Base-by-base conservation (phyloP, 2,113 vertebrate species). In the Dolichallabes microphthalmus region DNA sequence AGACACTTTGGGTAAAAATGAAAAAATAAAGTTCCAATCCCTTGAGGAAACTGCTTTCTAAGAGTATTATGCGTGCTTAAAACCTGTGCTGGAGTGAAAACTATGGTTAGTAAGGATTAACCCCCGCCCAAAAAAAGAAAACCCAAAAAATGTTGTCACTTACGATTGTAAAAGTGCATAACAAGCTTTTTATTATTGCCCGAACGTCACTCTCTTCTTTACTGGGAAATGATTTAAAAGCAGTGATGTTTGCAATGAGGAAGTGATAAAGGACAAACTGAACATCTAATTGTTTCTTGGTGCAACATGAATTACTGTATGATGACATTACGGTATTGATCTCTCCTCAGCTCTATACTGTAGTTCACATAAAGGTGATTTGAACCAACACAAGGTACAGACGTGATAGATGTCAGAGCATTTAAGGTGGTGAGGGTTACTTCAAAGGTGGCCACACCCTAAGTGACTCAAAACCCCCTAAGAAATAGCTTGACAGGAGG, bases 391-490 rank as follows among this genome's bases (percentile, higher is more conserved):
- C 75, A 58, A 13, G 1, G 3, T 78, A 22, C 15, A 71, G 45
- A 75, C 52, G 75, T 77, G 20, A 57, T 13, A 32, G 17, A 57
- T 25, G 12, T 39, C 2, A 55, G 30, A 39, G 17, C 2, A 4
- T 60, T 79, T 57, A 6, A 2, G 52, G 27, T 68, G 10, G 35
- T 22, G 30, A 79, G 76, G 55, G 19, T 35, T 60, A 60, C 27
- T 76, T 76, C 25, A 60, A 77, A 60, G 19, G 55, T 79, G 30
- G 20, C 76, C 76, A 79, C 76, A 60, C 76, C 76, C 76, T 32
- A 60, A 39, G 39, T 60, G 55, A 60, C 11, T 60, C 4, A 60
- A 79, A 61, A 64, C 1, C 22, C 27, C 9, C 53, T 77, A 7
- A 25, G 4, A 13, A 39, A 60, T 35, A 8, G 32, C 20, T 13